phyloP scores from a whole-genome alignment of 2,113 vertebrate species.

The Morone chrysops region DNA sequence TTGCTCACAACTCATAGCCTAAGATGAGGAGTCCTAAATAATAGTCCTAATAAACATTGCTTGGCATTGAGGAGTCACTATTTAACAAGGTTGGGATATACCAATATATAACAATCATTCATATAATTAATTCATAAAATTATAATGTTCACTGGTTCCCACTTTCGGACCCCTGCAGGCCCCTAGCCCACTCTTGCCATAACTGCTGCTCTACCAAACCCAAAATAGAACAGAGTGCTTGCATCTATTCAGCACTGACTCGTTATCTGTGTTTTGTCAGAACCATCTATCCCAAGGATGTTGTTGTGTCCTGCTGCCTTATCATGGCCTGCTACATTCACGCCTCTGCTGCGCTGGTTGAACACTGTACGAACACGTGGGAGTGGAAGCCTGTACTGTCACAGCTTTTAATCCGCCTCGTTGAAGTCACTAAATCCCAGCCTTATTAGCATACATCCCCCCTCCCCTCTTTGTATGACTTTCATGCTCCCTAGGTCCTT shows the following conservation, averaged over 20 bases:
- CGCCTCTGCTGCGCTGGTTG: conserved; percentile 31
- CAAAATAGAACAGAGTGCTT: conserved; percentile 8
- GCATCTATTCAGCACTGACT: conserved; percentile 8
- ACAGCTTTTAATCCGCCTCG: conserved; percentile 70
- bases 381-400: conserved; percentile 66
- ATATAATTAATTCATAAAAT: conserved; percentile 1
- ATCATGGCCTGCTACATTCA: conserved; percentile 28
- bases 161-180: background rate
- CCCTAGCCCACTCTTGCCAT: background rate
- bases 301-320: conserved; percentile 64
- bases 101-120: background rate
- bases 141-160: background rate
- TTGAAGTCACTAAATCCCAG: conserved; percentile 55
- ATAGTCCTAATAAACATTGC: too few relatives aligned
- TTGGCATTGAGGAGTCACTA: background rate
- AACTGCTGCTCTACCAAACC: conserved; percentile 7
- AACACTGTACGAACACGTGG: conserved; percentile 35
- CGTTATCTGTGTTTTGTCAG: conserved; percentile 53
- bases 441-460: conserved; percentile 65
- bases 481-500: conserved; percentile 55
- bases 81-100: background rate
- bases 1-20: background rate
- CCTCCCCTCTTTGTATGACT: conserved; percentile 48
- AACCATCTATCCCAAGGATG: conserved; percentile 59
- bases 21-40: background rate